Evolutionary conservation across 2,113 vertebrate species (phyloP), one percentile per base, ranked within the genome.

Genomic region (Ranitomeya variabilis): DNA sequence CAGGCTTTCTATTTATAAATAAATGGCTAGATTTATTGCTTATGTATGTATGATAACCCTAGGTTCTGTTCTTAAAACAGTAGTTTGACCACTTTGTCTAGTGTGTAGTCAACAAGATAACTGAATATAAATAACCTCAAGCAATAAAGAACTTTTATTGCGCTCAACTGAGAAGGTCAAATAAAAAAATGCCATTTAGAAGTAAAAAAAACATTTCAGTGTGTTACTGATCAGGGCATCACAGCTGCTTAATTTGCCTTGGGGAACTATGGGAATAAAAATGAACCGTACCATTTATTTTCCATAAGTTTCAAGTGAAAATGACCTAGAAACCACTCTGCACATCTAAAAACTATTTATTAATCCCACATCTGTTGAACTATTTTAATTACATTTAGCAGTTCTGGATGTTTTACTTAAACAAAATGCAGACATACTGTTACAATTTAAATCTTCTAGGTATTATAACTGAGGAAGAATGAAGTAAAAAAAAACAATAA

Each of bases 71-170:
- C 91, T 93, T 71, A 93, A 90, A 92, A 90, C 89, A 26, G 87
- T 90, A 90, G 91, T 90, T 89, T 91, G 89, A 81, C 86, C 91
- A 91, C 85, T 89, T 90, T 91, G 92, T 91, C 90, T 92, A 87
- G 92, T 92, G 91, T 90, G 87, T 85, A 77, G 59, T 83, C 82
- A 85, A 85, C 52, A 90, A 85, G 86, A 90, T 86, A 92, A 92
- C 91, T 91, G 90, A 92, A 91, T 93, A 90, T 85, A 94, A 94
- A 93, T 90, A 91, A 93, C 91, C 92, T 59, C 86, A 90, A 93
- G 92, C 91, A 93, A 92, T 90, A 90, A 91, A 92, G 89, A 91
- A 54, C 74, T 91, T 90, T 91, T 91, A 91, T 91, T 90, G 79
- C 71, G 80, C 91, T 91, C 90, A 93, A 23, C 90, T 90, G 86